Percentiles rank a stretch among this genome's conserved stretches.
Conservation (phyloP, 2,113 vertebrate species). For the Erythrocebus patas region DNA sequence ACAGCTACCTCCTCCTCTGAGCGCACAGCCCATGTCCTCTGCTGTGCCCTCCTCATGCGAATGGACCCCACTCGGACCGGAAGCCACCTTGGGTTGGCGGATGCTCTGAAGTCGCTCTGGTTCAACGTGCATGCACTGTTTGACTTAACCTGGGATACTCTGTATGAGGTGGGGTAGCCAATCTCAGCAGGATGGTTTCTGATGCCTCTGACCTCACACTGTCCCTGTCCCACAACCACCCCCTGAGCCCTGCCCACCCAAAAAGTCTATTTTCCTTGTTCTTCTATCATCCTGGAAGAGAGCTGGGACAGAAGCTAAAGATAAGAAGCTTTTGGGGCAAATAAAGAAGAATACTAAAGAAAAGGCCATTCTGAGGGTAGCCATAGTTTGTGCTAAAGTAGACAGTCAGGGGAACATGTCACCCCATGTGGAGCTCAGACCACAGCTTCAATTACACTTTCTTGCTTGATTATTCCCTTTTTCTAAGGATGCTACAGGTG, state of each 20-base stretch:
- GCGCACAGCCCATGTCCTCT: rapidly evolving
- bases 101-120: background rate
- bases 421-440: background rate
- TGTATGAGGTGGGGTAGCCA: no score
- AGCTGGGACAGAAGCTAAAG: background rate
- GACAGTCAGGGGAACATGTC: no score
- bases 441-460: background rate
- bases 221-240: no score
- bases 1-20: background rate
- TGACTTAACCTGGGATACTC: no score
- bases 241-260: background rate
- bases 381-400: background rate
- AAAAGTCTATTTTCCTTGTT: background rate
- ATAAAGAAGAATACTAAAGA: background rate
- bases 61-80: background rate
- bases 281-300: background rate
- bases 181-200: background rate
- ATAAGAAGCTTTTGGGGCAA: background rate
- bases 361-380: background rate
- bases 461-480: background rate
- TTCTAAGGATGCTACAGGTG: background rate
- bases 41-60: rapidly evolving
- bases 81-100: background rate
- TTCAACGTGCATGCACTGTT: no score
- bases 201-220: background rate